These are phyloP conservation scores for Nothobranchius furzeri DNA, from an alignment of 2,113 vertebrate species.

Conservation along the genomic window DNA sequence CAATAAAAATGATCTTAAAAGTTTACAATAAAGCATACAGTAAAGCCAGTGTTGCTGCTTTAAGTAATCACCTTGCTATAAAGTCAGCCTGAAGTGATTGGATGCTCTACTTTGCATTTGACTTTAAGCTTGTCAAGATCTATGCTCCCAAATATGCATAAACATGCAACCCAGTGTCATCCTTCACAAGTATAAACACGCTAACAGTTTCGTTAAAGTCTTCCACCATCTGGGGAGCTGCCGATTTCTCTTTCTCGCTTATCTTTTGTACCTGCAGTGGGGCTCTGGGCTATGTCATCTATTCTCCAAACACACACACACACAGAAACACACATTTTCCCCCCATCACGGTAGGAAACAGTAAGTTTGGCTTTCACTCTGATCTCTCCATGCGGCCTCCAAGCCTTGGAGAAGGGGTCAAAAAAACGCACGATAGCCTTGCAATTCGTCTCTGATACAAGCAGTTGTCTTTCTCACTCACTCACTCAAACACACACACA, in stretches of 20 bases:
- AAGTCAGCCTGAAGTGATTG: slow-evolving; percentile 40
- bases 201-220: slow-evolving; percentile 52
- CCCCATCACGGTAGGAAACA: slow-evolving; percentile 70
- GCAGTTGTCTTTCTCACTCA: slow-evolving; percentile 30
- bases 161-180: slow-evolving; percentile 62
- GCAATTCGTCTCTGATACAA: slow-evolving; percentile 66
- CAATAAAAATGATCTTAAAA: background rate
- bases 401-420: slow-evolving; percentile 76
- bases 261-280: slow-evolving; percentile 76
- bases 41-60: background rate
- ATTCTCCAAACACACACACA: slow-evolving; percentile 22
- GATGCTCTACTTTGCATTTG: slow-evolving; percentile 59
- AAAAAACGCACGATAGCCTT: slow-evolving; percentile 67
- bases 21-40: background rate
- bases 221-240: slow-evolving; percentile 66
- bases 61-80: slow-evolving; percentile 35
- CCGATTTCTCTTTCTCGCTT: slow-evolving; percentile 72
- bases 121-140: slow-evolving; percentile 57
- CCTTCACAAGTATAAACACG: slow-evolving; percentile 49
- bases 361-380: slow-evolving; percentile 70
- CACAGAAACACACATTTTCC: slow-evolving; percentile 45
- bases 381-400: slow-evolving; percentile 76
- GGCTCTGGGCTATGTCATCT: slow-evolving; percentile 76
- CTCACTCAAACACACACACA: slow-evolving; percentile 48
- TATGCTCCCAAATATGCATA: slow-evolving; percentile 57